Evolutionary conservation across 2,113 vertebrate species (phyloP).

Genomic region (Bubalus kerabau): DNA sequence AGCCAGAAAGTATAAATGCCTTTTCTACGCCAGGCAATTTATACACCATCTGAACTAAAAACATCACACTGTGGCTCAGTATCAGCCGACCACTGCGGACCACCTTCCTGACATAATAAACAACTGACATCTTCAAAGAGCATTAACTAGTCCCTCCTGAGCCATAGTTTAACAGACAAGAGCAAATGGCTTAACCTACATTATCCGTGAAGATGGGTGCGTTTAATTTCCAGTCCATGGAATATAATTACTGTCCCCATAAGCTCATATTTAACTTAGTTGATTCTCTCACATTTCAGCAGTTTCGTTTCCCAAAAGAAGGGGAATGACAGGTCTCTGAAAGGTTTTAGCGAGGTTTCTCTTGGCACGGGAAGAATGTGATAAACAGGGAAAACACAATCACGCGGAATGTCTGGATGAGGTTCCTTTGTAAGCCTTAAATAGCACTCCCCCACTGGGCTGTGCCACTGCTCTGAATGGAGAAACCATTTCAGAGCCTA

Average conservation of each 20-base stretch:
- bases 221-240: background rate
- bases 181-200: background rate
- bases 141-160: background rate
- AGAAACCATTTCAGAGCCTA: constrained; percentile 35
- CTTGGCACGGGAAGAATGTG: constrained; percentile 4
- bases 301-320: background rate
- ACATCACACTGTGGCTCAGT: background rate
- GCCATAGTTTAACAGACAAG: background rate
- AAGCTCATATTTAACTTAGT: background rate
- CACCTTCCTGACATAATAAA: constrained; percentile 18
- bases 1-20: constrained; percentile 56
- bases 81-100: constrained; percentile 14
- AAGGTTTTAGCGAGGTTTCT: background rate
- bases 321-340: background rate
- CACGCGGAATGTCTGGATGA: background rate
- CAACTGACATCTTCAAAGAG: constrained; percentile 33
- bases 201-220: background rate
- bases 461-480: background rate
- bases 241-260: background rate
- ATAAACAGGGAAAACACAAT: constrained; percentile 21
- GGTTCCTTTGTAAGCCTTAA: constrained; percentile 32
- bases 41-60: constrained; percentile 23
- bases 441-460: background rate
- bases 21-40: constrained; percentile 4
- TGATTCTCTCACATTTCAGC: background rate